Evolutionary conservation across 2,888 invertebrate species (phyloP).

Genomic region (Limnephilus marmoratus): DNA sequence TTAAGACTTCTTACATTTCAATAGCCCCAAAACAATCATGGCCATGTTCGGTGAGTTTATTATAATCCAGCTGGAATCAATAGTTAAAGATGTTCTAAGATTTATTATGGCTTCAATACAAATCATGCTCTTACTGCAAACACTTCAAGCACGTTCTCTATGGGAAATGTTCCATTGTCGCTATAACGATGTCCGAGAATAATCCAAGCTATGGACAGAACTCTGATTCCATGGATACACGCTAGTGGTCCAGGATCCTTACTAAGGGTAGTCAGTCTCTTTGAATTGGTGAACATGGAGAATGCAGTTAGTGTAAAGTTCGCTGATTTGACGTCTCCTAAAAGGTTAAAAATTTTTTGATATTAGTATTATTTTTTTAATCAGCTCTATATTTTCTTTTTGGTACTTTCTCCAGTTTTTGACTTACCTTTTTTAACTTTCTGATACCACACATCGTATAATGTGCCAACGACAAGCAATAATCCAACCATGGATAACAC

Average conservation of each 20-base stretch:
- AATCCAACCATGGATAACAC: background rate
- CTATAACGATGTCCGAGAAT: slow-evolving; percentile 59
- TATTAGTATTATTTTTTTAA: background rate
- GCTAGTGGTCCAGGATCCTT: slow-evolving; percentile 51
- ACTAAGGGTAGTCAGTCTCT: slow-evolving; percentile 39
- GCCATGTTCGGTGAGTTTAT: background rate
- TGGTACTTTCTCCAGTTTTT: background rate
- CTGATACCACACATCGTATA: background rate
- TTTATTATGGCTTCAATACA: background rate
- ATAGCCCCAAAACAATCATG: background rate
- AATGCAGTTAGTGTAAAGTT: background rate
- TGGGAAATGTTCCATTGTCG: background rate
- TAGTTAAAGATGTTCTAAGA: too few species aligned
- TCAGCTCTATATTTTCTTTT: background rate
- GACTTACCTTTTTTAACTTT: background rate
- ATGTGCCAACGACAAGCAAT: background rate
- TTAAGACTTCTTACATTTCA: background rate
- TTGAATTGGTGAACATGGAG: slow-evolving; percentile 50
- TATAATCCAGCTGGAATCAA: background rate
- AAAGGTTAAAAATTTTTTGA: background rate
- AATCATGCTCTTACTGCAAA: background rate
- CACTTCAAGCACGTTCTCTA: background rate
- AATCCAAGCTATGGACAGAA: slow-evolving; percentile 63
- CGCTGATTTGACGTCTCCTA: background rate
- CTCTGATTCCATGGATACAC: slow-evolving; percentile 64